Conservation (phyloP, 2,888 invertebrate genomes). For the Ashinkailepas kermadecensis region DNA sequence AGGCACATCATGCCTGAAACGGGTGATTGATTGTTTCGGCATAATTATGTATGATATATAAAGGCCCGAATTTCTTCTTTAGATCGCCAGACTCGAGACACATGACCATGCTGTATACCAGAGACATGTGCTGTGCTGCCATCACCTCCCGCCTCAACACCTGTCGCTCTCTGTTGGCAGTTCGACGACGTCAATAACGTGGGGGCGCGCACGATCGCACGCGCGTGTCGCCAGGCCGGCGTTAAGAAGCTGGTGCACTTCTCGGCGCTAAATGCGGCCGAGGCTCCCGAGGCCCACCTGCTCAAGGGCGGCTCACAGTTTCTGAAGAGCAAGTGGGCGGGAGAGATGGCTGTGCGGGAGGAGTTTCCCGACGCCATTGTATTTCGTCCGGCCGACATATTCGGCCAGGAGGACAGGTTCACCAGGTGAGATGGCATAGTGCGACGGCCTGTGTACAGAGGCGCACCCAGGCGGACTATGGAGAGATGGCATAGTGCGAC, state of each 20-base stretch:
- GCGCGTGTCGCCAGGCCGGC: not conserved
- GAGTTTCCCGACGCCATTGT: slow-evolving; percentile 95
- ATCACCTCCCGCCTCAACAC: not conserved
- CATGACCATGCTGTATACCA: no score
- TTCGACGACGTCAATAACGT: slow-evolving; percentile 13
- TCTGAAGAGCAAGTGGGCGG: slow-evolving; percentile 67
- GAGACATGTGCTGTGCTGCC: no score
- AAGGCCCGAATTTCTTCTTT: no score
- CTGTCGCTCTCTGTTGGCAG: not conserved
- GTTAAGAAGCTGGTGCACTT: slow-evolving; percentile 27
- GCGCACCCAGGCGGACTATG: no score
- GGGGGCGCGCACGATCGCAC: not conserved
- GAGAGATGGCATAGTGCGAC: not conserved
- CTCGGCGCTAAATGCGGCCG: slow-evolving; percentile 26
- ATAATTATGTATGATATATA: no score
- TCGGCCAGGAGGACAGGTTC: slow-evolving; percentile 84
- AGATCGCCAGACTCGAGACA: no score
- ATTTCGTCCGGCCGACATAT: slow-evolving; percentile 84
- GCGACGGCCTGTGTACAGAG: not conserved
- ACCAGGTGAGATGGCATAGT: slow-evolving; percentile 36
- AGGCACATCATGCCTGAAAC: no score
- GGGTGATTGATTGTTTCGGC: no score
- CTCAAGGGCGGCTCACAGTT: slow-evolving; percentile 66
- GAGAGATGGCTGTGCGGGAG: slow-evolving; percentile 82
- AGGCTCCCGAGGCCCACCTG: slow-evolving; percentile 48